Conservation (phyloP, 2,888 invertebrate genomes). For the Chrysomela aeneicollis region DNA sequence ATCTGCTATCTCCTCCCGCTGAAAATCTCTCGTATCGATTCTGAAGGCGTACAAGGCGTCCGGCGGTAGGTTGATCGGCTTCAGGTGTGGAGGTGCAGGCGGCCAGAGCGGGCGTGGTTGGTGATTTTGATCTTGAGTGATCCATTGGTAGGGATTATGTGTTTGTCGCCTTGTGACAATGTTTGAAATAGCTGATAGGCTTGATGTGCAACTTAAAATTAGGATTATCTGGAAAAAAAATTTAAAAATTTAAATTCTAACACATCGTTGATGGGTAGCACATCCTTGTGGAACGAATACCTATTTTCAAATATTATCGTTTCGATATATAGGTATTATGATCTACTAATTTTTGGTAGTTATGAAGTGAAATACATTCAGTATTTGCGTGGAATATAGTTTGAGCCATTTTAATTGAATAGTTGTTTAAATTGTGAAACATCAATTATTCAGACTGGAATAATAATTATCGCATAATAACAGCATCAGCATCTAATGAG, state of each 20-base stretch:
- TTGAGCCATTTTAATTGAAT: background rate
- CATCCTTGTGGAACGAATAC: too few species aligned
- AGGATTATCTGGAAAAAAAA: background rate
- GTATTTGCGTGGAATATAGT: background rate
- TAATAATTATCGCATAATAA: background rate
- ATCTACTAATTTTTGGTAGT: too few species aligned
- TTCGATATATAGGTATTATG: too few species aligned
- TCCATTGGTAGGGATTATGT: background rate
- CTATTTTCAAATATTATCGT: too few species aligned
- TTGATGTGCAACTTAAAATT: background rate
- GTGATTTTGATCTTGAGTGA: background rate
- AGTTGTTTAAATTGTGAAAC: background rate
- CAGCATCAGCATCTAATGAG: too few species aligned
- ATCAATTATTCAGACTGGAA: background rate
- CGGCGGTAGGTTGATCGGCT: conserved; percentile 36
- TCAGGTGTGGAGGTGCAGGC: background rate
- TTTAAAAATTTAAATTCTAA: too few species aligned
- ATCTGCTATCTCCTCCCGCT: conserved; percentile 46
- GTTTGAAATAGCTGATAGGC: background rate
- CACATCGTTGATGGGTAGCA: too few species aligned
- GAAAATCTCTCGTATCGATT: conserved; percentile 46
- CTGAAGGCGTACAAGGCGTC: conserved; percentile 43
- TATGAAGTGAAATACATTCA: background rate
- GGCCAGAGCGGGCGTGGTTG: background rate
- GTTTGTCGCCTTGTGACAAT: background rate